Evolutionary conservation across 1,140 invertebrate genomes (phyloP), one percentile per base, ranked within the genome.

Genomic region (Drosophila watanabei): DNA sequence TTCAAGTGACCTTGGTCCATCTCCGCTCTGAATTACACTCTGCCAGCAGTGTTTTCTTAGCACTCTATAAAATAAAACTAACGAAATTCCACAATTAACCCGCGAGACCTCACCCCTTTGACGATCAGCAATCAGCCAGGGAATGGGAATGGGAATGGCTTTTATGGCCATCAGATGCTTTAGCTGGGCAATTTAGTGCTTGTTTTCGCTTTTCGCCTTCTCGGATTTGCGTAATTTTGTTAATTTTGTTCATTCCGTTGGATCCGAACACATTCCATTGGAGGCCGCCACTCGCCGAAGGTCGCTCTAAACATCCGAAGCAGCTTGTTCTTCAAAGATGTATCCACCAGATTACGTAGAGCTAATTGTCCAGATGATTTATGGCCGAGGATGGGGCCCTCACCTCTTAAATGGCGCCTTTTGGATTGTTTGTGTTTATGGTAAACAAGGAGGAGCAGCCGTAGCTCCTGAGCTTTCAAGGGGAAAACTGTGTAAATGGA

Each of bases 1-100:
- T 80, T 77, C 70, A 45, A 64, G 52, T 88, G 83, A 87, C 85
- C 83, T 87, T 87, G 82, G 39, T 54, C 64, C 18, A 46, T 70
- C 18, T 13, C 14, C 35, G 20, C 11, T 30, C 43, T 24, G 14
- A 33, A 41, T 51, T 43, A 71, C 68, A 70, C 54, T 66, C 56
- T 51, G n/a, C 35, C 49, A 57, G 54, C 35, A n/a, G 35, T 45
- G 41, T 49, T 39, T 16, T 66, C 54, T 48, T 70, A 70, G 24
- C 75, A 79, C 75, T 79, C 51, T 39, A 70, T 79, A 69, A 78
- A 78, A 70, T 37, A 54, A 61, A 70, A 71, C 48, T 66, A 57
- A 70, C 41, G 45, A 77, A 75, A 77, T 77, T 77, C 68, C 76
- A 68, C 75, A 78, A 79, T 79, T 78, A 79, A 61, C 75, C 75